A percentile compares a stretch with the other conserved stretches of the same genome.
Evolutionary conservation across 2,113 vertebrate genomes (phyloP).

Genomic region (Gopherus flavomarginatus): DNA sequence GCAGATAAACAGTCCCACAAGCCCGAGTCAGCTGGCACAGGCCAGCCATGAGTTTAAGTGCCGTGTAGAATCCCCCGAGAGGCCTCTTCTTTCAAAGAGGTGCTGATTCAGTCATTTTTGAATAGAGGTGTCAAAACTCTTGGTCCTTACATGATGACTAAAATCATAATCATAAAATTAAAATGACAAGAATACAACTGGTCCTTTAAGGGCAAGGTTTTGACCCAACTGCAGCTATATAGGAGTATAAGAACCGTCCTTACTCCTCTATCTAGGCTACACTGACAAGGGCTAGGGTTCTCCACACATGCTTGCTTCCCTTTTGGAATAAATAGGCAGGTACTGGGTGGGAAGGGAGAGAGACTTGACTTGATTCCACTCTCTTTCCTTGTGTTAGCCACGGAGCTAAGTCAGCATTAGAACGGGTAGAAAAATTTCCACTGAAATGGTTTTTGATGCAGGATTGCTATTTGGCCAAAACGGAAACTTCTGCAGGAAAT

Average conservation of each 20-base stretch:
- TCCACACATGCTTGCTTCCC: neutral
- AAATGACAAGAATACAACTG: neutral
- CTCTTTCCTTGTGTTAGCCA: neutral
- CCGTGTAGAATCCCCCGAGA: neutral
- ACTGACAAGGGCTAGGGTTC: conserved; percentile 16
- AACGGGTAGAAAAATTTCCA: neutral
- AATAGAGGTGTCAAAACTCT: neutral
- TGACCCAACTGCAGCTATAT: neutral
- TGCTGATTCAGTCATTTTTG: neutral
- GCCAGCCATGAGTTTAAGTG: too few species aligned
- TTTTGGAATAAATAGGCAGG: conserved; percentile 17
- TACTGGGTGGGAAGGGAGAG: conserved; percentile 23
- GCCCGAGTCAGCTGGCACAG: too few species aligned
- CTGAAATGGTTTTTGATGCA: neutral
- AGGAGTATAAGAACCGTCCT: neutral
- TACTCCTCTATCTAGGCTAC: neutral
- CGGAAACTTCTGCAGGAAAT: neutral
- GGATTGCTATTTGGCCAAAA: neutral
- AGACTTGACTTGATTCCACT: neutral
- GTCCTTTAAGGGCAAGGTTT: neutral
- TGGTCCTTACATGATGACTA: neutral
- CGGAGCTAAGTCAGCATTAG: neutral
- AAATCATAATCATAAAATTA: neutral
- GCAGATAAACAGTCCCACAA: too few species aligned
- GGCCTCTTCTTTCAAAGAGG: neutral